Evolutionary conservation across 2,888 invertebrate species (phyloP), one percentile per base, ranked within the genome.

Genomic region (Cataglyphis altisquamis): DNA sequence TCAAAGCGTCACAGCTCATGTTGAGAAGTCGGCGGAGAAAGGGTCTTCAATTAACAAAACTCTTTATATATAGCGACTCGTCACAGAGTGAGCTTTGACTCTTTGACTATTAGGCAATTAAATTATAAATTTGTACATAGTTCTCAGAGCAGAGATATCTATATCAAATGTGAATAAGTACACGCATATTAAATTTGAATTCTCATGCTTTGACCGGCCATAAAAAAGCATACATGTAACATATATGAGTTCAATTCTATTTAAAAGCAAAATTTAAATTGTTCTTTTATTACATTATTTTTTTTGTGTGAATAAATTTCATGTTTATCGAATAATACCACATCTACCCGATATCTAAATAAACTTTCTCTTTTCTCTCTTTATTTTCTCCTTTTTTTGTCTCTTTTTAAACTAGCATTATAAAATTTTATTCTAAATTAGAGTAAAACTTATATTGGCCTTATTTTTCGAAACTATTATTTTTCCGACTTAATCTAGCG

Each of bases 1-100:
- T 94, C 83, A 80, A 82, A 83, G 77, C 78, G 86, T 87, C 87
- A 75, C 87, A 84, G 82, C 68, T 82, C 86, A 84, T 87, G 89
- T 88, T 87, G 41, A 73, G 41, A n/a, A 15, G n/a, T 12, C 36
- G 10, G 12, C 39, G 39, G 84, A 84, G 70, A 36, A 84, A 67
- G 75, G 66, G 62, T 73, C 60, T 41, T 77, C 41, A 12, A 41
- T 73, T 83, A 73, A 68, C 57, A 48, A 83, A 87, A 88, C 83
- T 85, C 90, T 86, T 86, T 77, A 84, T 85, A 77, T 81, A 83
- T 67, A n/a, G 45, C 72, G 63, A 82, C 62, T 64, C 21, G 39
- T 15, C 32, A 45, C 15, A 64, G 72, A 86, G 70, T 39, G 36
- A 18, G 52, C 55, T 48, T 62, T 73, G 55, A 74, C n/a, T 63